Evolutionary conservation across 2,797 vertebrate genomes (phyloP), one percentile per base, ranked within the genome.

Genomic region (Pangasius djambal): DNA sequence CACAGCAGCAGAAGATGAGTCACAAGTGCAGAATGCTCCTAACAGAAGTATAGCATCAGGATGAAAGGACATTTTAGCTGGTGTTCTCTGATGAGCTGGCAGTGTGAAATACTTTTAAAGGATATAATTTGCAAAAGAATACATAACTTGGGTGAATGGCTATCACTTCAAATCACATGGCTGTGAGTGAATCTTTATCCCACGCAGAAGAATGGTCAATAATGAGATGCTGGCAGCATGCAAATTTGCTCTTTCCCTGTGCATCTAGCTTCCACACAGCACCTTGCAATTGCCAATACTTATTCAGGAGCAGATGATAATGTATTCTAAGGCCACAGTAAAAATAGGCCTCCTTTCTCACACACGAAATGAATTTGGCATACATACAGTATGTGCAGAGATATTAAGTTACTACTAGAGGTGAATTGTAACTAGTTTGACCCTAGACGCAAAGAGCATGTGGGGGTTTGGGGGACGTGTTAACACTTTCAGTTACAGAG

Each of bases 361-460:
- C 50, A 50, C 37, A 50, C 34, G 6, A 37, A 83, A 83, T 83
- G n/a, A 44, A 88, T 50, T 37, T 65, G 81, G 82, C 48, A 74
- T 34, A 70, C 87, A 89, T 83, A 82, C 69, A n/a, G 57, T 40
- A 31, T 63, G 34, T 28, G 22, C 57, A 28, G 57, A 7, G 20
- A 84, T 89, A 40, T 78, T 75, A 86, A 70, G 37, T 65, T 83
- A 34, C 67, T 20, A n/a, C 22, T n/a, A 82, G 55, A 69, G 25
- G 25, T 9, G 37, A 48, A 4, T 2, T n/a, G 37, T n/a, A 88
- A 82, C 63, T 55, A 87, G 55, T 31, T 1, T 25, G 10, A 67
- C 86, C 85, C 18, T 40, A 52, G 81, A 87, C 48, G 48, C 40
- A 85, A 90, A 87, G 82, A 87, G 89, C 89, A 83, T 83, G 57